Evolutionary conservation across 2,113 vertebrate genomes (phyloP).

Genomic region (Anarrhichthys ocellatus): DNA sequence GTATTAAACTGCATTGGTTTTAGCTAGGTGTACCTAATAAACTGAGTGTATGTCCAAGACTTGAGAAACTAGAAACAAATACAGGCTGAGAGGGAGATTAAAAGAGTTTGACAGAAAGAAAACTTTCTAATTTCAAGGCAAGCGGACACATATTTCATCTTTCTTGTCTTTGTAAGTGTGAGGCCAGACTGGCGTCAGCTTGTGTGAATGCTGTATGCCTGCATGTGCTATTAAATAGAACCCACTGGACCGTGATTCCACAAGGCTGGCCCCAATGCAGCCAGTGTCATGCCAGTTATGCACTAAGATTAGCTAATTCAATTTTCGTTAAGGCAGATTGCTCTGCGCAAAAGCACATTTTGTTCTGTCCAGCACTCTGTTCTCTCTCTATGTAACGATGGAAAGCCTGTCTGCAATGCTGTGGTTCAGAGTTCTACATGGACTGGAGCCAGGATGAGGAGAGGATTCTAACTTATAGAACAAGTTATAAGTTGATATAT

Average conservation of each 20-base stretch:
- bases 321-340: slow-evolving; percentile 48
- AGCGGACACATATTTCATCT: slow-evolving; percentile 28
- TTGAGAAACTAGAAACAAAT: slow-evolving; percentile 5
- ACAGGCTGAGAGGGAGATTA: neutral
- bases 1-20: neutral
- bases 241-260: slow-evolving; percentile 54
- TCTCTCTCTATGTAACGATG: slow-evolving; percentile 35
- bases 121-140: slow-evolving; percentile 39
- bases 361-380: slow-evolving; percentile 48
- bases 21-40: neutral
- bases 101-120: slow-evolving; percentile 6
- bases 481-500: neutral
- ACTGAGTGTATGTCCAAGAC: neutral
- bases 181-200: neutral
- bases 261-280: slow-evolving; percentile 40
- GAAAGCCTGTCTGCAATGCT: slow-evolving; percentile 12
- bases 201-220: slow-evolving; percentile 6
- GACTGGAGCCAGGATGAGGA: neutral
- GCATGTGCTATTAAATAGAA: slow-evolving; percentile 63
- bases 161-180: neutral
- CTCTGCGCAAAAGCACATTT: slow-evolving; percentile 43
- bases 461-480: neutral
- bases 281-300: slow-evolving; percentile 56
- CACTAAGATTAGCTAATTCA: slow-evolving; percentile 48
- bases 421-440: neutral